A percentile compares a stretch with the other conserved stretches of the same genome.
These are phyloP conservation scores for Hemiscyllium ocellatum DNA, from an alignment of 2,113 vertebrate genomes.

Conservation along the genomic window DNA sequence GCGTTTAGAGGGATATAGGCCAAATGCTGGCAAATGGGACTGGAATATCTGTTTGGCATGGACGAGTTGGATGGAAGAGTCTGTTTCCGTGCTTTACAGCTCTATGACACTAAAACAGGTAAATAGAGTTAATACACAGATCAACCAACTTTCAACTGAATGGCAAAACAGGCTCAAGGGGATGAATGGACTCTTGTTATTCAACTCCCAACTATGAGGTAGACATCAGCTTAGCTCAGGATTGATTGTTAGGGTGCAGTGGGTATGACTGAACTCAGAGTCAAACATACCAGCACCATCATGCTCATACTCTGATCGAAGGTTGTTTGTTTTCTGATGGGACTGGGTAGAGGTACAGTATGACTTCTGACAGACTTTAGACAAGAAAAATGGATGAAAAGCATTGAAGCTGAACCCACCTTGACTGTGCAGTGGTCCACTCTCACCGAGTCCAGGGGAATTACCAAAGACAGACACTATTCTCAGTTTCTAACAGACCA, in stretches of 20 bases:
- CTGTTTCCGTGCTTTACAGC: no score
- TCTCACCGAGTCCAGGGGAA: neutral
- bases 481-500: slow-evolving; percentile 12
- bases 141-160: neutral
- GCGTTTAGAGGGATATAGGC: no score
- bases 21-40: no score
- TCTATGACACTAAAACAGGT: neutral
- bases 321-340: no score
- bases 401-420: neutral
- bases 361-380: neutral
- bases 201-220: neutral
- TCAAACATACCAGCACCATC: neutral
- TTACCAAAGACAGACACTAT: neutral
- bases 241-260: neutral
- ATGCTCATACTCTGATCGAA: neutral
- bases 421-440: neutral
- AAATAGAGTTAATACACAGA: neutral
- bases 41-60: no score
- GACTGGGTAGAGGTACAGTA: neutral
- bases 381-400: neutral
- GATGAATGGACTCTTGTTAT: neutral
- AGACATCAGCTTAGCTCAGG: neutral
- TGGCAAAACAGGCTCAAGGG: neutral
- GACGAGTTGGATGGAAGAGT: no score
- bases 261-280: no score